phyloP scores from a whole-genome alignment of 2,113 vertebrate genomes.

The Lophotis ruficrista region DNA sequence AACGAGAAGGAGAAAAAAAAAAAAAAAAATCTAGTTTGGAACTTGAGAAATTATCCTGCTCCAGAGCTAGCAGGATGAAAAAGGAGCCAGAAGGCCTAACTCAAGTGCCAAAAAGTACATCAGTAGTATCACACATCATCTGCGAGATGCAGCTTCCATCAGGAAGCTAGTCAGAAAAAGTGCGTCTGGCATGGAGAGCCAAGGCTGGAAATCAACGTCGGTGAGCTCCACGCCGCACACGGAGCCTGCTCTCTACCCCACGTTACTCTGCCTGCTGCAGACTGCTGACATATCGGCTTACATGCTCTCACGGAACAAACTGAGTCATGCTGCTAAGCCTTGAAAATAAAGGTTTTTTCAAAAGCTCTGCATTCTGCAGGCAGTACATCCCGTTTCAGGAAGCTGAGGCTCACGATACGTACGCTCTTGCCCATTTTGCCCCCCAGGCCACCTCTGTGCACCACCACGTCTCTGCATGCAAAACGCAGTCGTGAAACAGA shows the following conservation, averaged over 20 bases:
- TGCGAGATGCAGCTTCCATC: not conserved
- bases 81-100: not conserved
- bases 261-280: not conserved
- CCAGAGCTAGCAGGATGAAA: not conserved
- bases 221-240: not conserved
- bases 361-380: not conserved
- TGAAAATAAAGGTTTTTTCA: fast-evolving
- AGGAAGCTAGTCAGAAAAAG: not conserved
- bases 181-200: not conserved
- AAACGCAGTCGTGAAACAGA: not conserved
- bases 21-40: not conserved
- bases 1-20: not conserved
- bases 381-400: not conserved
- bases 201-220: not conserved
- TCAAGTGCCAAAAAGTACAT: not conserved
- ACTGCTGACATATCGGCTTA: not conserved
- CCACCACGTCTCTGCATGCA: not conserved
- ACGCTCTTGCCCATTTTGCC: not conserved
- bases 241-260: not conserved
- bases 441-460: not conserved
- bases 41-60: not conserved
- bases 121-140: not conserved
- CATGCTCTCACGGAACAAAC: not conserved
- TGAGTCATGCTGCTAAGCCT: not conserved
- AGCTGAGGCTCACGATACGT: not conserved